Evolutionary conservation across 2,797 vertebrate genomes (phyloP), one percentile per base, ranked within the genome.

Genomic region (Sebastes minor): DNA sequence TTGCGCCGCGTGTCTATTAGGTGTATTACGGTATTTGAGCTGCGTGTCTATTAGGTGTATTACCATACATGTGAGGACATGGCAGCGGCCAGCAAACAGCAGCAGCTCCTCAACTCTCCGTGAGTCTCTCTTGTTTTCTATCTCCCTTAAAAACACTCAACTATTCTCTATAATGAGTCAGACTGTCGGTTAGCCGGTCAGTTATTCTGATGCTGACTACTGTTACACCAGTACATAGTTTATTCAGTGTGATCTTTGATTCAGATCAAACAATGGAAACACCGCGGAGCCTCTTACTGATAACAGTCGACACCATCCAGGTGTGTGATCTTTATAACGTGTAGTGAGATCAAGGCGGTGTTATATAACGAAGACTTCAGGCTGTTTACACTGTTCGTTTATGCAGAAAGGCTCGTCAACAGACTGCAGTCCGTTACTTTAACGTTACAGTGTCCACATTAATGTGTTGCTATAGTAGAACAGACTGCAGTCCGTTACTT

Each of bases 61-160:
- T 82, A 74, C 78, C 63, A 49, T 75, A 64, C 4, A 18, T 8
- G 11, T 3, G 71, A 18, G 25, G 67, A 77, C 75, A 80, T 71
- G 84, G 72, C 72, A 49, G 80, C 28, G 5, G 14, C 22, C 20
- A 6, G 6, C 16, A 2, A 28, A 1, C 56, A 22, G 20, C 59
- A 55, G 69, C 61, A 8, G 60, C 63, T 53, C 25, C 9, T 2
- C 32, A 12, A 2, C 46, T 4, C 64, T 14, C 10, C 2, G 76
- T 89, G 65, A 82, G 79, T 86, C 22, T 28, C 56, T 69, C 22
- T 18, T 42, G 16, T 22, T 8, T 56, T 22, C 16, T 23, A 6
- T 2, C 25, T 22, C 7, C 33, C 4, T 16, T 42, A 4, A 3
- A 71, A 23, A 18, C 22, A 35, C 61, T 33, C 27, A 9, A 18